Evolutionary conservation across 2,888 invertebrate species (phyloP).

Genomic region (Parochlus steinenii): DNA sequence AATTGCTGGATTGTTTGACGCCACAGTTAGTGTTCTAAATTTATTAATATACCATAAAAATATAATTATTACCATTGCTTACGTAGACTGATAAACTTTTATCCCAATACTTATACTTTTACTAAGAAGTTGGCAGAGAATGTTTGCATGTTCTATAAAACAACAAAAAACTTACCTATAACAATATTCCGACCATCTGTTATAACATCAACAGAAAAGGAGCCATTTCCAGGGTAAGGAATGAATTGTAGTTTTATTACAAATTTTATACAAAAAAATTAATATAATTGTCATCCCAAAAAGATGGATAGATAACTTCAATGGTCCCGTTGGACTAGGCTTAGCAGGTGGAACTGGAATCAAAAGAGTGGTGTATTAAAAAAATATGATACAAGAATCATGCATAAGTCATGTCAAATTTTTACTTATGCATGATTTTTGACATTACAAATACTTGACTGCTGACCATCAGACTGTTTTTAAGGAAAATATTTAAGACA

Average conservation of each 20-base stretch:
- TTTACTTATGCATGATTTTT: too few relatives aligned
- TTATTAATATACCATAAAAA: too few relatives aligned
- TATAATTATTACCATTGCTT: too few relatives aligned
- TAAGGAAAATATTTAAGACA: too few relatives aligned
- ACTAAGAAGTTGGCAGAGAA: constrained; percentile 79
- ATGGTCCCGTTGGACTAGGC: constrained; percentile 44
- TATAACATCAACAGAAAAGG: constrained; percentile 39
- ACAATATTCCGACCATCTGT: constrained; percentile 79
- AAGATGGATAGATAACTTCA: constrained; percentile 83
- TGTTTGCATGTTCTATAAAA: constrained; percentile 48
- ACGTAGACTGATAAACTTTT: constrained; percentile 32
- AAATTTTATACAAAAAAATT: too few relatives aligned
- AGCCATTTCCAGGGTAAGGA: constrained; percentile 50
- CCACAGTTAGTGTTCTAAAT: constrained; percentile 32
- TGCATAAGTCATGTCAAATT: too few relatives aligned
- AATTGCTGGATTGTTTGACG: constrained; percentile 37
- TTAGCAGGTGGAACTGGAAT: background rate
- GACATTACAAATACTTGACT: too few relatives aligned
- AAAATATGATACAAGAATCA: too few relatives aligned
- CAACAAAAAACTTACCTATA: constrained; percentile 46
- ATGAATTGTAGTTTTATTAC: too few relatives aligned
- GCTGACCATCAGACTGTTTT: too few relatives aligned
- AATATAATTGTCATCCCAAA: too few relatives aligned
- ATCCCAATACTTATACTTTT: constrained; percentile 85
- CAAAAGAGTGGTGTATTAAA: too few relatives aligned